Conservation (phyloP, 1,140 invertebrate species). For the Drosophila dunni region DNA sequence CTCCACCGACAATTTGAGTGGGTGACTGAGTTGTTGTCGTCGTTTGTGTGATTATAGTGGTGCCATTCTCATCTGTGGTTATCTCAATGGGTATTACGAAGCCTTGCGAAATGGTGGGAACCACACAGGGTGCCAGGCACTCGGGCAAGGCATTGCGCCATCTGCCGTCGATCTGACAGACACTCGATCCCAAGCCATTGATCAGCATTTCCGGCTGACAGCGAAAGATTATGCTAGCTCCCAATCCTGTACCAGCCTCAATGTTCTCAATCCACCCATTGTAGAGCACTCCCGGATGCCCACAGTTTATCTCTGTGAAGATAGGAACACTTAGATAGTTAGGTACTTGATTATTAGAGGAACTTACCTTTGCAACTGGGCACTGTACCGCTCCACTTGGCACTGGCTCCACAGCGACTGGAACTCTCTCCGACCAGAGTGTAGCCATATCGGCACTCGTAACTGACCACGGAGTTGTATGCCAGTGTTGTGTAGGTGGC, state of each 20-base stretch:
- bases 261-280: constrained; percentile 98
- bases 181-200: constrained; percentile 94
- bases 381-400: constrained; percentile 94
- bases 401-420: constrained; percentile 94
- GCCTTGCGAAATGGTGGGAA: constrained; percentile 94
- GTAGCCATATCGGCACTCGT: constrained; percentile 97
- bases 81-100: constrained; percentile 87
- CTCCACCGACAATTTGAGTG: constrained; percentile 86
- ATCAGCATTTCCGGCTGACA: constrained; percentile 97
- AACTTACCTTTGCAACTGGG: constrained; percentile 91
- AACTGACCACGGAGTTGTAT: constrained; percentile 96
- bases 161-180: constrained; percentile 95
- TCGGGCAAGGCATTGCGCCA: constrained; percentile 96
- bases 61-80: constrained; percentile 78
- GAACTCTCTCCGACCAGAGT: constrained; percentile 94
- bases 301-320: constrained; percentile 95
- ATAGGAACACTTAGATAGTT: not conserved
- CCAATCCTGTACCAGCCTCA: constrained; percentile 93
- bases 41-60: constrained; percentile 84
- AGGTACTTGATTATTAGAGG: not conserved
- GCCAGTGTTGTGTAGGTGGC: constrained; percentile 96
- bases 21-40: constrained; percentile 85
- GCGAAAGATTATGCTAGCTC: constrained; percentile 96
- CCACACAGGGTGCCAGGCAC: constrained; percentile 95
- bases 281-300: constrained; percentile 93